Base-by-base conservation (phyloP, 37 sponge, comb jelly and placozoan species). In the Theonella swinhoei region DNA sequence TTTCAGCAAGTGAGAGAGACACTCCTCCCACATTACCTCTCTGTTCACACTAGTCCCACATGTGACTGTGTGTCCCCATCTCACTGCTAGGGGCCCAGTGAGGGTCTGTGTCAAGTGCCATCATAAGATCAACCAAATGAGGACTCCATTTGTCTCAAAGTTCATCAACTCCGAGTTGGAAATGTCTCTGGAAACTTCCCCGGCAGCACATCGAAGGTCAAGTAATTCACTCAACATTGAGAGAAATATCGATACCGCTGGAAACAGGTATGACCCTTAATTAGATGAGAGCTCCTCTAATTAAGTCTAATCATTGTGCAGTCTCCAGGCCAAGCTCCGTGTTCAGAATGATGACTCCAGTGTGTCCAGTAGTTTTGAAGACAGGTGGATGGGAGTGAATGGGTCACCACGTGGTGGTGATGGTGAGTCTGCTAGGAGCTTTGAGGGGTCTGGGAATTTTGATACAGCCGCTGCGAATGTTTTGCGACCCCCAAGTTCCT, bases 81-180 rank as follows among this genome's bases (percentile, higher is more conserved):
- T 47, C 54, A 47, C 54, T 14, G 14, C 2, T 58, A 91, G 91
- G 66, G 91, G 82, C 23, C 87, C 79, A 7, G 86, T 82, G 0
- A 61, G 91, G 31, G 91, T 86, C 19, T 91, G 91, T 74, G 72
- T 42, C 26, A 62, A 40, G 3, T 91, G 91, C 34, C 39, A 81
- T 31, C 62, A 77, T 23, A 77, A 28, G 54, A 81, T 86, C 54
- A 20, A 9, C 2, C n/a, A 81, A 3, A 62, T 77, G 72, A 39
- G 87, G 32, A 86, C 74, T 0, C 83, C 91, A 11, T 74, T 74
- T n/a, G 82, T 82, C 24, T 59, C 83, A 9, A 37, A 76, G 26
- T 4, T 91, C 19, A 82, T 91, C 73, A 91, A 91, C 78, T 71
- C 80, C n/a, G 32, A 58, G 17, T 77, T 39, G 4, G 74, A 64